These are phyloP conservation scores for Mormyrus proboscirostris DNA, from an alignment of 2,797 vertebrate species.

Conservation along the genomic window DNA sequence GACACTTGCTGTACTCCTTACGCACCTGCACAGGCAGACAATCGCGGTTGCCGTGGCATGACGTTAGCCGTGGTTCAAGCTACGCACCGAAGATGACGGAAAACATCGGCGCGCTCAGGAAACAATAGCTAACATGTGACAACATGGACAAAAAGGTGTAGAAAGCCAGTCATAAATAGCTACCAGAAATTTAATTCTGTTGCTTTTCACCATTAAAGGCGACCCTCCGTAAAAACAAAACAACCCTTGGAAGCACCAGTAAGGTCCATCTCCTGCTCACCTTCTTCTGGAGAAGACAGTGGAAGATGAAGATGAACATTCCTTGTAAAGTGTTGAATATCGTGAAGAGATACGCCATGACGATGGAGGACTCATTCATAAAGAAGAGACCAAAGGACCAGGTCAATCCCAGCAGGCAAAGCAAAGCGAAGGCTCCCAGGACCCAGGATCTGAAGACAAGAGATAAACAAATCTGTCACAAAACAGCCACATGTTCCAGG, in stretches of 20 bases:
- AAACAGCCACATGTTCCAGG: background rate
- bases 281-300: conserved; percentile 97
- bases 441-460: conserved; percentile 84
- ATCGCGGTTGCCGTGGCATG: background rate
- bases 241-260: background rate
- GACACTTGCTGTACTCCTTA: conserved; percentile 95
- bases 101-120: background rate
- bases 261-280: conserved; percentile 54
- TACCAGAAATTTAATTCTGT: background rate
- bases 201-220: background rate
- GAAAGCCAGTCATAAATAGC: background rate
- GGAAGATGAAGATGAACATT: conserved; percentile 99
- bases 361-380: conserved; percentile 87
- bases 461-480: conserved; percentile 23
- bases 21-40: conserved; percentile 69
- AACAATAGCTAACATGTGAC: background rate
- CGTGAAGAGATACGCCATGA: conserved; percentile 97
- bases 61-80: background rate
- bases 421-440: conserved; percentile 85
- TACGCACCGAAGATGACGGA: background rate
- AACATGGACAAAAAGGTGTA: background rate
- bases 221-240: background rate
- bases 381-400: conserved; percentile 96
- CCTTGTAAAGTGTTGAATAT: conserved; percentile 98
- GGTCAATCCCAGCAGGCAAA: conserved; percentile 88